Evolutionary conservation across 1,140 invertebrate species (phyloP).

Genomic region (Micrasema longulum): DNA sequence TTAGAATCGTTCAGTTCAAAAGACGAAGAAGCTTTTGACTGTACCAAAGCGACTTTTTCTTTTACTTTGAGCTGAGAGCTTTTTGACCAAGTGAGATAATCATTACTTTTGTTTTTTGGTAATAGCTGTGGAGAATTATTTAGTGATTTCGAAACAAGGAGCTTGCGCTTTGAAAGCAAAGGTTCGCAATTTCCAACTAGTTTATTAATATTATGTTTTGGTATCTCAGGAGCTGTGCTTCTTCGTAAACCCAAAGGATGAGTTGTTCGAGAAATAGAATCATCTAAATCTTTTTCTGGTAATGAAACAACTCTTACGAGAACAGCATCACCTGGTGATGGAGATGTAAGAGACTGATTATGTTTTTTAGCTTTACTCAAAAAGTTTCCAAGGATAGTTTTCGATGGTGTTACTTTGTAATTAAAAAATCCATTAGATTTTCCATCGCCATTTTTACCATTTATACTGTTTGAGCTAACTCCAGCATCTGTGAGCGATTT

Average conservation of each 20-base stretch:
- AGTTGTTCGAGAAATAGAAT: background rate
- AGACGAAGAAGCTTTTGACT: conserved; percentile 9
- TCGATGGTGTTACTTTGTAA: conserved; percentile 38
- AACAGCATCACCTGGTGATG: conserved; percentile 41
- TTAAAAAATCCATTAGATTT: conserved; percentile 33
- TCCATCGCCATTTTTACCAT: conserved; percentile 8
- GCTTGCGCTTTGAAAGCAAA: conserved; percentile 27
- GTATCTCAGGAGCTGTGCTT: conserved; percentile 44
- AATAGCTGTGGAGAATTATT: conserved; percentile 44
- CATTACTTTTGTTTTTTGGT: conserved; percentile 24
- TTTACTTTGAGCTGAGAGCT: conserved; percentile 8
- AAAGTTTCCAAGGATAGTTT: conserved; percentile 44
- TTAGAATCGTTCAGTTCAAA: conserved; percentile 4
- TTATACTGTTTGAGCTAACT: conserved; percentile 1
- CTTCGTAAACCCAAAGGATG: conserved; percentile 21
- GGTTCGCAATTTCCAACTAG: conserved; percentile 20
- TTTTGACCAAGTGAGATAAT: conserved; percentile 13
- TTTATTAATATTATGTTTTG: conserved; percentile 20
- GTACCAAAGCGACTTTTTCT: conserved; percentile 2
- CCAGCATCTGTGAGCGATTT: conserved; percentile 35
- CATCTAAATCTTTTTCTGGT: conserved; percentile 47
- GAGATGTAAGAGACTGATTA: conserved; percentile 33
- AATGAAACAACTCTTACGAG: conserved; percentile 44
- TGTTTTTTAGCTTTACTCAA: conserved; percentile 47
- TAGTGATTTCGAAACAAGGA: conserved; percentile 43